Evolutionary conservation across 2,797 vertebrate species (phyloP).

Genomic region (Cirrhinus molitorella): DNA sequence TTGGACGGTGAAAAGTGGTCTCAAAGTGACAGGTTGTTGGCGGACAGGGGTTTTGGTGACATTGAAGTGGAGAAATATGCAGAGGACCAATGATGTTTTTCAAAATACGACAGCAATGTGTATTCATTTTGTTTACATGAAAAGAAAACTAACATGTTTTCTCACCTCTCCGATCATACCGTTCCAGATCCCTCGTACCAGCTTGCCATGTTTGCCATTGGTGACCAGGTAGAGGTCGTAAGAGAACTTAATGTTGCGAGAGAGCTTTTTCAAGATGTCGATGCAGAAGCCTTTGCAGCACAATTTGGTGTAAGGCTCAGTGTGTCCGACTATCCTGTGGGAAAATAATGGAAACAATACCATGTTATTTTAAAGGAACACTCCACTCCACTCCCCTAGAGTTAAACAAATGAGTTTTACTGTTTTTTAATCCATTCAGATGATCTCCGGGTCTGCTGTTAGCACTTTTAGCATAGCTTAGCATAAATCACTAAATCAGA

Average conservation of each 20-base stretch:
- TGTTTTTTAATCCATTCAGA: too few relatives aligned
- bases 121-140: not conserved
- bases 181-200: constrained; percentile 88
- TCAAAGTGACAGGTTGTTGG: not conserved
- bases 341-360: constrained; percentile 22
- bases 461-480: too few relatives aligned
- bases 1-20: not conserved
- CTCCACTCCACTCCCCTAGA: too few relatives aligned
- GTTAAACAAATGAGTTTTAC: too few relatives aligned
- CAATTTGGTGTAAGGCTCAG: constrained; percentile 87
- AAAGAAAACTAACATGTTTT: not conserved
- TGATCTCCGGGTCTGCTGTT: too few relatives aligned
- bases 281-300: constrained; percentile 94
- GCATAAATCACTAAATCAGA: too few relatives aligned
- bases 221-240: constrained; percentile 91
- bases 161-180: constrained; percentile 84
- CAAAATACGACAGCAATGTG: not conserved
- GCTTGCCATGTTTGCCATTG: constrained; percentile 90
- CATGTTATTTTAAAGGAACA: too few relatives aligned
- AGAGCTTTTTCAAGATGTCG: constrained; percentile 90
- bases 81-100: not conserved
- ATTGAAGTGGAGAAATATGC: not conserved
- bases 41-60: not conserved
- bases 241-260: constrained; percentile 86
- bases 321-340: constrained; percentile 82